Percentiles rank a stretch among this genome's conserved stretches.
Evolutionary conservation across 2,113 vertebrate genomes (phyloP).

Genomic region (Protobothrops mucrosquamatus): DNA sequence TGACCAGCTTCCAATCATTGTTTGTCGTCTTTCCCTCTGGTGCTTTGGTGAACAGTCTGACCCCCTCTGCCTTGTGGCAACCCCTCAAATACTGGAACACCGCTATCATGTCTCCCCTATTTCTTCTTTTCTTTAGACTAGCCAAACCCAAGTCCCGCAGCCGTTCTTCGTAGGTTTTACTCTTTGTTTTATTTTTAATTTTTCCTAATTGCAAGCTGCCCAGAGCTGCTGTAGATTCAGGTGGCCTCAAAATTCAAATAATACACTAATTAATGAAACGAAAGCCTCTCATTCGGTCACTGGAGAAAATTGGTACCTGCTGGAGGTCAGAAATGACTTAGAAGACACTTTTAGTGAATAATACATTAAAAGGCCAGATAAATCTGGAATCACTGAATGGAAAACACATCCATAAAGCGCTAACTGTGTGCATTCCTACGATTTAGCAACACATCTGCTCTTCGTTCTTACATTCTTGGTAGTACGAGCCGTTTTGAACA

Average conservation of each 20-base stretch:
- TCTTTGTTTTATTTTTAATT: not conserved
- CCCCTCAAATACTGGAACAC: too few species aligned
- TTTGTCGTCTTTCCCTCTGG: too few species aligned
- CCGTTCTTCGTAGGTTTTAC: too few species aligned
- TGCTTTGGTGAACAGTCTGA: too few species aligned
- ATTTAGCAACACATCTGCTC: not conserved
- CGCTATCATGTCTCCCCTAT: too few species aligned
- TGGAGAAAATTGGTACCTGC: not conserved
- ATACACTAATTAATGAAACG: not conserved
- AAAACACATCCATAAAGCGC: not conserved
- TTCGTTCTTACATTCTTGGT: not conserved
- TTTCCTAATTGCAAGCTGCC: not conserved
- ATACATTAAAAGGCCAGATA: not conserved
- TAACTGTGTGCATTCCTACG: too few species aligned
- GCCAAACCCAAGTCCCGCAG: too few species aligned
- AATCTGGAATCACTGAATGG: not conserved
- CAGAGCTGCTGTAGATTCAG: not conserved
- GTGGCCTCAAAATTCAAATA: not conserved
- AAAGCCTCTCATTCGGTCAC: not conserved
- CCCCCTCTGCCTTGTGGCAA: too few species aligned
- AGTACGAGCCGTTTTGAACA: slow-evolving; percentile 10
- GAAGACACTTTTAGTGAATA: not conserved
- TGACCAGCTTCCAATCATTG: too few species aligned
- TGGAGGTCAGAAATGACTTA: not conserved
- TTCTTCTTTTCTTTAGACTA: too few species aligned